phyloP scores from a whole-genome alignment of 2,888 invertebrate genomes.

The Drosophila sordidula region DNA sequence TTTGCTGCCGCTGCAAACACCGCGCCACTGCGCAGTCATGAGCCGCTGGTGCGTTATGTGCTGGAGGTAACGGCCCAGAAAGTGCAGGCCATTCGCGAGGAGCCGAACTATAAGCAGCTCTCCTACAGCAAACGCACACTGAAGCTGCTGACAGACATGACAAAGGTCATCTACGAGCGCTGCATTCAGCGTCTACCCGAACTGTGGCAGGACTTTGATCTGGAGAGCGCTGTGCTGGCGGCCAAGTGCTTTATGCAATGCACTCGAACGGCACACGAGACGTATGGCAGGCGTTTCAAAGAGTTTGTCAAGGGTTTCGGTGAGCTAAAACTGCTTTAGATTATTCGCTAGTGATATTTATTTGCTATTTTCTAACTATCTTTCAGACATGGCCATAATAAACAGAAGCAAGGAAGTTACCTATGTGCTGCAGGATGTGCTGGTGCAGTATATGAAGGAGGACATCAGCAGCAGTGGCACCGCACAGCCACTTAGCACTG shows the following conservation, averaged over 20 bases:
- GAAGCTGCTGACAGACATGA: slow-evolving; percentile 79
- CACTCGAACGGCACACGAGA: slow-evolving; percentile 75
- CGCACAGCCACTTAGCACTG: slow-evolving; percentile 54
- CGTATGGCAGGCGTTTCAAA: slow-evolving; percentile 79
- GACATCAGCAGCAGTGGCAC: slow-evolving; percentile 40
- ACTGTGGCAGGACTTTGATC: slow-evolving; percentile 86
- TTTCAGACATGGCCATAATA: slow-evolving; percentile 58
- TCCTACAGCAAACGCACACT: slow-evolving; percentile 80
- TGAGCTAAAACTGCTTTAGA: slow-evolving; percentile 20
- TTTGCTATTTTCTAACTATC: not conserved
- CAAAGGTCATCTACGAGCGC: slow-evolving; percentile 83
- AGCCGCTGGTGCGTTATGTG: slow-evolving; percentile 87
- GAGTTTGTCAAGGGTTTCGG: slow-evolving; percentile 82
- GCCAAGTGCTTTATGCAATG: slow-evolving; percentile 87
- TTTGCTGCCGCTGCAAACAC: slow-evolving; percentile 86
- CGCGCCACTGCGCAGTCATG: slow-evolving; percentile 85
- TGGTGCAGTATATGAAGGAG: slow-evolving; percentile 79
- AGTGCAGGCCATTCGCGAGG: slow-evolving; percentile 75
- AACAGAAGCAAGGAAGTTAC: slow-evolving; percentile 70
- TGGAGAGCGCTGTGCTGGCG: slow-evolving; percentile 85
- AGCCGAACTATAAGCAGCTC: slow-evolving; percentile 82
- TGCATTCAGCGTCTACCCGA: slow-evolving; percentile 85
- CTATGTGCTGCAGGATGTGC: slow-evolving; percentile 74
- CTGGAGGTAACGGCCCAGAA: slow-evolving; percentile 82
- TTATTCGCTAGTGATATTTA: too few relatives aligned